A percentile compares a stretch with the other conserved stretches of the same genome.
phyloP scores from a whole-genome alignment of 2,113 vertebrate genomes.

The Scolopax mira region DNA sequence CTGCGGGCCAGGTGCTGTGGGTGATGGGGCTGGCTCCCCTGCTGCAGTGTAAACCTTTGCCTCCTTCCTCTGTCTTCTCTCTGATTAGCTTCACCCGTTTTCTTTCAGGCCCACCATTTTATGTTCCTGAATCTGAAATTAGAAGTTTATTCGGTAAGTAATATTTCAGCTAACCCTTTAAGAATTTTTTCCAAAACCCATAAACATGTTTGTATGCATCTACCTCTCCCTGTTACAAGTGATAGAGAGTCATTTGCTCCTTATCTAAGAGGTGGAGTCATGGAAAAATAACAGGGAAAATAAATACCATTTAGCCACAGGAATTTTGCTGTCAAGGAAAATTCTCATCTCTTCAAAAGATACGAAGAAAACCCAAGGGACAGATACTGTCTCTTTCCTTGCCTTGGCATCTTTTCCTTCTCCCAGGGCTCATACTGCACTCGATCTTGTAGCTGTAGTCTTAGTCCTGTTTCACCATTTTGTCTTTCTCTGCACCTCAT shows the following conservation, averaged over 20 bases:
- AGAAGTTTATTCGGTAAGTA: conserved; percentile 74
- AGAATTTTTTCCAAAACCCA: neutral
- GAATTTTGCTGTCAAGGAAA: neutral
- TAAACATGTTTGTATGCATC: neutral
- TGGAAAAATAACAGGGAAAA: neutral
- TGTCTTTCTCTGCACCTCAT: neutral
- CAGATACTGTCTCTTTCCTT: neutral
- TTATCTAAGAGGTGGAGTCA: neutral
- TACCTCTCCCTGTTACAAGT: neutral
- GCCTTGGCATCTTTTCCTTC: neutral
- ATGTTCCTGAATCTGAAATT: conserved; percentile 67
- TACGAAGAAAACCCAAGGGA: neutral
- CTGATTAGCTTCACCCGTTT: neutral
- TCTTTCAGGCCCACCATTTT: conserved; percentile 75
- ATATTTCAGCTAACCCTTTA: neutral
- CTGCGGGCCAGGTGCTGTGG: neutral
- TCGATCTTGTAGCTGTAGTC: neutral
- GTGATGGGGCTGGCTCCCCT: neutral
- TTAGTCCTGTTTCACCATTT: neutral
- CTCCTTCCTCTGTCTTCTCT: neutral
- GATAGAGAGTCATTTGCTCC: neutral
- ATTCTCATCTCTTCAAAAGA: neutral
- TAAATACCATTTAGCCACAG: neutral
- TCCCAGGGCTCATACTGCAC: neutral
- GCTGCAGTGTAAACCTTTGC: neutral